Evolutionary conservation across 2,797 vertebrate species (phyloP), one percentile per base, ranked within the genome.

Genomic region (Urophycis tenuis): DNA sequence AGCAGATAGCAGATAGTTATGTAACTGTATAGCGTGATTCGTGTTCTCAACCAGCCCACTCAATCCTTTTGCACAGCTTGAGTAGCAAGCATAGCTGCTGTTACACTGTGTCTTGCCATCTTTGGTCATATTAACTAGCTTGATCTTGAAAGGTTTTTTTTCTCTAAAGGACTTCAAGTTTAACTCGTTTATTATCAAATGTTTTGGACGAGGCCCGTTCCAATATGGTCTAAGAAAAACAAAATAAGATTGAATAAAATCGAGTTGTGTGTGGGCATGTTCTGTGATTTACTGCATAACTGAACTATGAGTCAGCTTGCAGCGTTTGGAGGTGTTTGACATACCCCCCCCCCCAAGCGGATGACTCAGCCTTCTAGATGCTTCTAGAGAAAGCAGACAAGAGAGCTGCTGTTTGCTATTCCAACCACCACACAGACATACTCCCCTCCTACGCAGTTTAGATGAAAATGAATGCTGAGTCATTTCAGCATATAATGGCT

Each of bases 241-340:
- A n/a, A n/a, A n/a, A n/a, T n/a, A n/a, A n/a, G n/a, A n/a, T n/a
- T n/a, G n/a, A n/a, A n/a, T n/a, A n/a, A n/a, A n/a, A n/a, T n/a
- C n/a, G 53, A 64, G 53, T 29, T 25, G n/a, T 64, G 19, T 79
- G 2, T 73, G 86, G 79, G 30, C 30, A 77, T 77, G 35, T 29
- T 71, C 72, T n/a, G 9, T 75, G 7, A 10, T 86, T 31, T 85
- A 82, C 87, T 86, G 89, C 89, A 88, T 80, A 86, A 85, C 80
- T 83, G 83, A 73, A 77, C 83, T 79, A 87, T 91, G 90, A 92
- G 87, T 91, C 90, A 91, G 90, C 85, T 73, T 72, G 49, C 79
- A 85, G 29, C 84, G 83, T 81, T 76, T 74, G 78, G 79, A 75
- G 74, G 39, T 75, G 77, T 80, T 83, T 67, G 78, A 83, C 87